These are phyloP conservation scores for Diplosoma virens DNA, from an alignment of 23 tunicate genomes.

Conservation along the genomic window DNA sequence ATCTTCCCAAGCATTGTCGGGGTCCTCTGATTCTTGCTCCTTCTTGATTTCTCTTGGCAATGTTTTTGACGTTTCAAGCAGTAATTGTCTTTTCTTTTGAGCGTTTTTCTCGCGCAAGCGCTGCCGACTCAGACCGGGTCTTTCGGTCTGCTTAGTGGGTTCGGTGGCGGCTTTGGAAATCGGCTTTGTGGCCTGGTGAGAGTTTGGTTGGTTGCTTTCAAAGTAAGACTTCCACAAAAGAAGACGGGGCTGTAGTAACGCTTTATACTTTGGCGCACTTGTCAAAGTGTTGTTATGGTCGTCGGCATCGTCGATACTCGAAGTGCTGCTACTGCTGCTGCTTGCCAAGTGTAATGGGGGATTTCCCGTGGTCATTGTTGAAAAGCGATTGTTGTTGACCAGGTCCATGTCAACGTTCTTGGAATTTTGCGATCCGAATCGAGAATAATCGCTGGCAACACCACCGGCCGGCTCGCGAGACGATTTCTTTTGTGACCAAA, in stretches of 20 bases:
- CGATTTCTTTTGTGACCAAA: too few relatives aligned
- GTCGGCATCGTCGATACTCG: slow-evolving; percentile 10
- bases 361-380: slow-evolving; percentile 41
- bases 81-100: not conserved
- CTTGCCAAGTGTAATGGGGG: slow-evolving; percentile 40
- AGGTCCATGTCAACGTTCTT: not conserved
- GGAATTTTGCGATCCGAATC: not conserved
- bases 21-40: slow-evolving; percentile 44
- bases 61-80: too few relatives aligned
- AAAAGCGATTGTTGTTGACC: not conserved
- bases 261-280: slow-evolving; percentile 16
- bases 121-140: not conserved
- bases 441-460: not conserved
- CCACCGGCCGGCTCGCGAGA: too few relatives aligned
- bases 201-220: slow-evolving; percentile 7
- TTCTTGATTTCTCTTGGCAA: not conserved
- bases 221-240: slow-evolving; percentile 30
- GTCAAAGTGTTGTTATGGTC: not conserved
- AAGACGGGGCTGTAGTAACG: slow-evolving; percentile 1
- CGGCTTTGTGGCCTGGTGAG: not conserved
- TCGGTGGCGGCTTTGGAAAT: not conserved
- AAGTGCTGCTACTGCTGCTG: slow-evolving; percentile 42
- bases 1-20: slow-evolving; percentile 57
- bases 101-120: not conserved
- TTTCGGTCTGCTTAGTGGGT: not conserved